Base-by-base conservation (phyloP, 2,113 vertebrate genomes). In the Bothrops jararaca region DNA sequence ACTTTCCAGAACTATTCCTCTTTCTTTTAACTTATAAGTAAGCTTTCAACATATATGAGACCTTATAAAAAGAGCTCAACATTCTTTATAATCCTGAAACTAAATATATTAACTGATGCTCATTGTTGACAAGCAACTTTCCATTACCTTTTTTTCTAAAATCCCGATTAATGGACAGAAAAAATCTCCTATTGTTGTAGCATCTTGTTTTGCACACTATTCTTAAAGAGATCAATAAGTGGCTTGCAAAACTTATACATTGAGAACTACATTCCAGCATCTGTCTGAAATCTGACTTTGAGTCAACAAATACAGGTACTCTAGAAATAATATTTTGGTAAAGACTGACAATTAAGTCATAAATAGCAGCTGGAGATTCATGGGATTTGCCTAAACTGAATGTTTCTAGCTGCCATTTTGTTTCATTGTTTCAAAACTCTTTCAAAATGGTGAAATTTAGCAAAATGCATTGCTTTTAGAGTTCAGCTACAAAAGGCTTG, bases 271-370 rank as follows among this genome's bases (percentile, higher is more conserved):
- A 95, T 97, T 93, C 95, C 93, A 96, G 85, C 92, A 92, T 89
- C 95, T 96, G 93, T 95, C 93, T 95, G 93, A 96, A 95, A 42
- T 93, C 97, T 96, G 93, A 96, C 94, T 95, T 95, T 95, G 93
- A 95, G 91, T 89, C 94, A 97, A 94, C 95, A 96, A 95, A 97
- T 94, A 95, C 26, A 96, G 93, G 90, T 86, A 92, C 91, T 93
- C 87, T 94, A 56, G 52, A 48, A 95, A 95, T 96, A 95, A 89
- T 92, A 92, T 92, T 91, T 1, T 90, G 92, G 93, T 58, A 93
- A 93, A 94, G 86, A 88, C 89, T 94, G 87, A 94, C 94, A 96
- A 0, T 89, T 94, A 95, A 95, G 92, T 96, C 95, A 96, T 85
- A 94, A 91, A 90, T 93, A 96, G 94, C 90, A 93, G 90, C 92